These are phyloP conservation scores for Drosophila flavopinicola DNA, from an alignment of 2,888 invertebrate genomes.

Conservation along the genomic window DNA sequence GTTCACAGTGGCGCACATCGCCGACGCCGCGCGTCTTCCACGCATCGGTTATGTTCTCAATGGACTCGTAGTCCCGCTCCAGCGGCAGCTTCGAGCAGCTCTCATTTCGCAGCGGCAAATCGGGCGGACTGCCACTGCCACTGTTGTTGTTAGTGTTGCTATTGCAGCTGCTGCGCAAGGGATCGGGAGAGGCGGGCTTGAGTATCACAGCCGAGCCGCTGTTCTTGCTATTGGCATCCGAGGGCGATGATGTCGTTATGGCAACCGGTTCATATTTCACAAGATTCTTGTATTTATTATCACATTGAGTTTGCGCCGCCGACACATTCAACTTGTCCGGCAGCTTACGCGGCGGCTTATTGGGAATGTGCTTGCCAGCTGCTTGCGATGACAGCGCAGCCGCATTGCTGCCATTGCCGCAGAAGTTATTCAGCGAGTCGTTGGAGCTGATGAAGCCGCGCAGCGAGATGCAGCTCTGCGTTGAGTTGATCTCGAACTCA, in stretches of 20 bases:
- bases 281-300: constrained; percentile 83
- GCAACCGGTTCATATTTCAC: constrained; percentile 84
- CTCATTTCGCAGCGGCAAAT: constrained; percentile 81
- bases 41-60: constrained; percentile 91
- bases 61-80: constrained; percentile 88
- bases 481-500: constrained; percentile 82
- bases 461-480: constrained; percentile 81
- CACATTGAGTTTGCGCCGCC: constrained; percentile 64
- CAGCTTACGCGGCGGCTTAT: constrained; percentile 83
- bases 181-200: constrained; percentile 79
- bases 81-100: constrained; percentile 58
- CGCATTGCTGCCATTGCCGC: constrained; percentile 57
- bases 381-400: constrained; percentile 29
- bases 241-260: constrained; percentile 80
- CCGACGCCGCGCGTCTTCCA: constrained; percentile 92
- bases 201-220: constrained; percentile 81
- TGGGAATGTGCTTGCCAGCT: constrained; percentile 80
- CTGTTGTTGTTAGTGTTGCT: too few relatives aligned
- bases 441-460: constrained; percentile 82
- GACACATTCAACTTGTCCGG: constrained; percentile 53
- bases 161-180: constrained; percentile 1
- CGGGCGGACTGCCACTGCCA: constrained; percentile 60
- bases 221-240: constrained; percentile 75
- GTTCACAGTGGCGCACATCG: constrained; percentile 90
- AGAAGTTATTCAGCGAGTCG: constrained; percentile 82